These are phyloP conservation scores for Chymomyza procnemis DNA, from an alignment of 2,888 invertebrate genomes.

Conservation along the genomic window DNA sequence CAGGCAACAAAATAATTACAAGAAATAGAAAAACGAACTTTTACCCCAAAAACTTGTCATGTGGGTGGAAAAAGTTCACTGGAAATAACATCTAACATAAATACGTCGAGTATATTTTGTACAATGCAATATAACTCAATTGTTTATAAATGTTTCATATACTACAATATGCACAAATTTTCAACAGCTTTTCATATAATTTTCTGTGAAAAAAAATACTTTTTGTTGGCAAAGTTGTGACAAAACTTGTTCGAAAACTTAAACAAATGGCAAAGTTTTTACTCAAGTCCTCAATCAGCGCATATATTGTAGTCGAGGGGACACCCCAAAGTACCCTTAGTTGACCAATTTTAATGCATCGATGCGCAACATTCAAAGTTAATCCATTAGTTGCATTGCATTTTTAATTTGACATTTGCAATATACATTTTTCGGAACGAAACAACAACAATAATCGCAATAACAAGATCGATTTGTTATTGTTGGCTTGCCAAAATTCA, in stretches of 20 bases:
- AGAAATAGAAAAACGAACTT: conserved; percentile 21
- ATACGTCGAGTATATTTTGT: conserved; percentile 1
- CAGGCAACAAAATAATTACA: conserved; percentile 6
- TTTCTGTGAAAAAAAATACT: background rate
- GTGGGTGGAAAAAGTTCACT: background rate
- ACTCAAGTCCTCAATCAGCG: background rate
- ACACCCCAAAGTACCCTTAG: background rate
- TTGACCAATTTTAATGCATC: conserved; percentile 53
- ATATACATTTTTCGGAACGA: conserved; percentile 45
- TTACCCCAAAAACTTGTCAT: background rate
- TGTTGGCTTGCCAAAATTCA: background rate
- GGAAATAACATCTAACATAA: background rate
- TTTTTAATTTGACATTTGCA: conserved; percentile 70
- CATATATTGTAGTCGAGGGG: background rate
- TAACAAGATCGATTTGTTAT: background rate
- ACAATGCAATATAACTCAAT: conserved; percentile 6
- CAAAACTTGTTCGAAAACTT: background rate
- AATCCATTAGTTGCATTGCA: conserved; percentile 69
- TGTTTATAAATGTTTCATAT: conserved; percentile 35
- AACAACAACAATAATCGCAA: conserved; percentile 19
- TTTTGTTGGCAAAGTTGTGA: conserved; percentile 1
- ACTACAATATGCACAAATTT: conserved; percentile 52
- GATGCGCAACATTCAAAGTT: conserved; percentile 56
- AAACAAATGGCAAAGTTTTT: conserved; percentile 2
- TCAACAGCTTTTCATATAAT: conserved; percentile 23